These are phyloP conservation scores for Ephydatia muelleri DNA, from an alignment of 37 sponge, comb jelly and placozoan genomes.

Conservation along the genomic window DNA sequence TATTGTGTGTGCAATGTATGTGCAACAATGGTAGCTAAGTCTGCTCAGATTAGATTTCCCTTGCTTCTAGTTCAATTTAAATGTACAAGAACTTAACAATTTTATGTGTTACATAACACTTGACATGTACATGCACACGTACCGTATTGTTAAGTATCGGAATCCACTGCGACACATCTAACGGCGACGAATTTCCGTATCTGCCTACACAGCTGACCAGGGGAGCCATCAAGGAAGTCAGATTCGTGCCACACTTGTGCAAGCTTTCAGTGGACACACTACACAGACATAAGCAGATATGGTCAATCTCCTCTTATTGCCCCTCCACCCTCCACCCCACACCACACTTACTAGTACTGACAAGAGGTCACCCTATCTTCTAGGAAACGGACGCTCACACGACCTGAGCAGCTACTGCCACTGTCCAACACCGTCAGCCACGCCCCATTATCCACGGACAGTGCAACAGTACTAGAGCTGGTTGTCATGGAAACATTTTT, in stretches of 20 bases:
- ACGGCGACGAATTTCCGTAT: slow-evolving; percentile 34
- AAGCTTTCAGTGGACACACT: background rate
- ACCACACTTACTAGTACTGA: slow-evolving; percentile 10
- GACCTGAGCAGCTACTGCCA: background rate
- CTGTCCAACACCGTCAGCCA: slow-evolving; percentile 24
- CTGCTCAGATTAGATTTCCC: no score
- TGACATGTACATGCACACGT: no score
- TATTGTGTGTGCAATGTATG: no score
- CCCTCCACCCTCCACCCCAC: no score
- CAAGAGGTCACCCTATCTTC: slow-evolving; percentile 16
- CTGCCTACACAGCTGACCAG: slow-evolving; percentile 6
- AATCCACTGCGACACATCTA: slow-evolving; percentile 25
- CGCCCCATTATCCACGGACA: background rate
- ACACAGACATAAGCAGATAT: no score
- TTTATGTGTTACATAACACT: no score
- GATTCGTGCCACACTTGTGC: background rate
- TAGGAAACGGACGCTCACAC: background rate
- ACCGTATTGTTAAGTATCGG: background rate
- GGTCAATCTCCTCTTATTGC: no score
- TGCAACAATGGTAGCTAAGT: no score
- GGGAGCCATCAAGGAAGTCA: background rate
- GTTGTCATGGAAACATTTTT: no score
- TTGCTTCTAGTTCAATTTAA: no score
- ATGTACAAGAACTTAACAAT: no score
- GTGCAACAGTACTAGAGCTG: background rate